These are phyloP conservation scores for Crenuchus spilurus DNA, from an alignment of 2,797 vertebrate species.

Conservation along the genomic window DNA sequence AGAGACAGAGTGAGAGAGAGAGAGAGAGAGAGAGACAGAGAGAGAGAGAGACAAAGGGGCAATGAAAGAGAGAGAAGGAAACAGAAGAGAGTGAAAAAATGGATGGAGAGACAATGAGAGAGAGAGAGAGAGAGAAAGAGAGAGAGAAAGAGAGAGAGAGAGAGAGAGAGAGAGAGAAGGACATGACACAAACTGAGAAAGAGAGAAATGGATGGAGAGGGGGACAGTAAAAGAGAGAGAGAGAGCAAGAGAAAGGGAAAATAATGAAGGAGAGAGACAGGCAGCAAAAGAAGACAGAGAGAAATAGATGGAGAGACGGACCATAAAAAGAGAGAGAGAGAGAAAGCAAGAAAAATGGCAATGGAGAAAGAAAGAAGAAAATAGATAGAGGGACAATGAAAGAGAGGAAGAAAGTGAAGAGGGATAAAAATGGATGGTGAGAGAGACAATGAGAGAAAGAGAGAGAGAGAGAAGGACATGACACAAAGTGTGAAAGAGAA, in stretches of 20 bases:
- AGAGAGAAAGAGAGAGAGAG: background rate
- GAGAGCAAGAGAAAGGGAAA: background rate
- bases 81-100: background rate
- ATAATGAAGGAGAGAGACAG: background rate
- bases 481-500: background rate
- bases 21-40: background rate
- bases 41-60: background rate
- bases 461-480: background rate
- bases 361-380: background rate
- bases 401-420: background rate
- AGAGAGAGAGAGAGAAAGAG: background rate
- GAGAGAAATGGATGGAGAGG: background rate
- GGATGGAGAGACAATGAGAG: background rate
- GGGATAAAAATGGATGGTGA: background rate
- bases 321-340: background rate
- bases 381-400: background rate
- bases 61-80: background rate
- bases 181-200: background rate
- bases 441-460: background rate
- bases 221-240: background rate
- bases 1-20: background rate
- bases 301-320: background rate
- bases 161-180: background rate
- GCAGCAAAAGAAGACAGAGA: background rate
- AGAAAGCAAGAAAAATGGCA: background rate